phyloP scores from a whole-genome alignment of 2,113 vertebrate species.

The Xenopus tropicalis region UCB_Xtro_10.0 CM004444.2:115205001-115205500 shows the following conservation, averaged over 20 bases:
- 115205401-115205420: constrained; percentile 44
- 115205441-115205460: constrained; percentile 30
- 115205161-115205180: constrained; percentile 8
- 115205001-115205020: no score
- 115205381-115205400: constrained; percentile 45
- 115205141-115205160: constrained; percentile 26
- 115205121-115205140: constrained; percentile 14
- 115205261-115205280: constrained; percentile 39
- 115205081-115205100: constrained; percentile 4
- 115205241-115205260: constrained; percentile 39
- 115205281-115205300: constrained; percentile 40
- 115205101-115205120: constrained; percentile 4
- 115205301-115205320: constrained; percentile 43
- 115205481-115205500: constrained; percentile 31
- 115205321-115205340: constrained; percentile 38
- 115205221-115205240: constrained; percentile 24
- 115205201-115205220: constrained; percentile 35
- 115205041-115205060: no score
- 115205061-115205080: not conserved
- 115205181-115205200: constrained; percentile 21
- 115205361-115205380: constrained; percentile 44
- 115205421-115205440: constrained; percentile 43
- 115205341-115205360: constrained; percentile 44
- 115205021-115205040: no score
- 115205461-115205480: constrained; percentile 38